These are phyloP conservation scores for Eristalis arbustorum DNA, from an alignment of 2,888 invertebrate genomes.

Conservation along the genomic window DNA sequence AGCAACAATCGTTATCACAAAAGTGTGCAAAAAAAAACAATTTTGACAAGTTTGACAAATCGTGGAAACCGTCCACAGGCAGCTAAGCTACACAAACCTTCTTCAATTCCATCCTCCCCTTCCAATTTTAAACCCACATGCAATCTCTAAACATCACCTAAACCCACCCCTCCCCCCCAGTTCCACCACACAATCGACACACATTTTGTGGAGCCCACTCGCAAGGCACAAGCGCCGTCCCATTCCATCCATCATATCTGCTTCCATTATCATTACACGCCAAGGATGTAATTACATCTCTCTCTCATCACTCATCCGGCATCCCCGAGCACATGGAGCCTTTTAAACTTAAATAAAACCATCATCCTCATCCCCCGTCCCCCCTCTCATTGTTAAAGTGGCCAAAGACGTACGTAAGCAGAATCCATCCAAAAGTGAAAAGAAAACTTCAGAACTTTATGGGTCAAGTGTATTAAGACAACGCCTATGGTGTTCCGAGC, in stretches of 20 bases:
- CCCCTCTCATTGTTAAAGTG: not conserved
- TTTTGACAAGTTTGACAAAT: no score
- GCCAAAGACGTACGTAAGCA: not conserved
- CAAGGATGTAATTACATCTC: constrained; percentile 26
- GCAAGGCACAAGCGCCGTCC: not conserved
- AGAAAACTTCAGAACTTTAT: constrained; percentile 29
- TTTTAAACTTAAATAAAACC: constrained; percentile 22
- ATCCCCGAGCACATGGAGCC: not conserved
- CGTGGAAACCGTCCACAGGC: no score
- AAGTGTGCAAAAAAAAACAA: no score
- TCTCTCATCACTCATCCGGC: not conserved
- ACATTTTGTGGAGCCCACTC: not conserved
- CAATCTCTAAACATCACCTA: not conserved
- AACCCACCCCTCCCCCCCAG: not conserved
- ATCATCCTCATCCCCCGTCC: not conserved
- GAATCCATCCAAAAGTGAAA: not conserved
- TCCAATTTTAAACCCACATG: no score
- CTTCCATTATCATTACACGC: constrained; percentile 15
- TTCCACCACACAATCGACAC: not conserved
- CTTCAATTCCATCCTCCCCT: no score
- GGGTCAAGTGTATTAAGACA: constrained; percentile 57
- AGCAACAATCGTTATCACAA: no score
- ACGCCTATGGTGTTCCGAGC: constrained; percentile 45
- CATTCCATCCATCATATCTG: not conserved
- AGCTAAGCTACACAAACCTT: no score